Percentiles rank a stretch among this genome's conserved stretches.
These are phyloP conservation scores for Lomographa bimaculata DNA, from an alignment of 2,888 invertebrate genomes.

Conservation along the genomic window DNA sequence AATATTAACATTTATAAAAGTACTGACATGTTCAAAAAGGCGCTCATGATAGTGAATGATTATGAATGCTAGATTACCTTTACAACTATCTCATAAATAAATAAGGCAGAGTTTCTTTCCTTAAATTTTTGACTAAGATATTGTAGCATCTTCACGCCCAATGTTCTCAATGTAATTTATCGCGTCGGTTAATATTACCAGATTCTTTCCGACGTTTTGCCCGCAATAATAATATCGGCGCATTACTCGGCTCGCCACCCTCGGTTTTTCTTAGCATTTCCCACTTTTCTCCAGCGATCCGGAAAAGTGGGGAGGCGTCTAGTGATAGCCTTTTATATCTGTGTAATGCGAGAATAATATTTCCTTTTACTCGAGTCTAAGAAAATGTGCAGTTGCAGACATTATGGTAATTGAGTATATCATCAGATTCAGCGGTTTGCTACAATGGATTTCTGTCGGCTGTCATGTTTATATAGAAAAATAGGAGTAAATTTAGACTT, in stretches of 20 bases:
- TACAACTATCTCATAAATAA: too few relatives aligned
- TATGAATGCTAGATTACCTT: too few relatives aligned
- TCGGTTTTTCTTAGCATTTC: slow-evolving; percentile 48
- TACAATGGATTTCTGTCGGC: too few relatives aligned
- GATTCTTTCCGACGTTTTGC: slow-evolving; percentile 62
- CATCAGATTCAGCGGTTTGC: too few relatives aligned
- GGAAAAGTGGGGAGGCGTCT: slow-evolving; percentile 58
- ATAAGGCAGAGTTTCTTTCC: too few relatives aligned
- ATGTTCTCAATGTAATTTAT: slow-evolving; percentile 43
- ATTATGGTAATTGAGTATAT: slow-evolving; percentile 9
- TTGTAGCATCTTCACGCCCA: slow-evolving; percentile 1
- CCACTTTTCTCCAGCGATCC: slow-evolving; percentile 44
- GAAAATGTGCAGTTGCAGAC: slow-evolving; percentile 29
- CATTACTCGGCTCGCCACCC: slow-evolving; percentile 65
- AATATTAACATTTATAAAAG: too few relatives aligned
- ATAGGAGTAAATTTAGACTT: too few relatives aligned
- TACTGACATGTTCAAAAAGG: too few relatives aligned
- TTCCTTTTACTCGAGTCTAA: slow-evolving; percentile 42
- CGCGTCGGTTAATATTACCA: slow-evolving; percentile 43
- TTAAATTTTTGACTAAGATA: too few relatives aligned
- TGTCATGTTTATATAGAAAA: too few relatives aligned
- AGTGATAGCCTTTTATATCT: slow-evolving; percentile 59
- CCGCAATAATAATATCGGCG: slow-evolving; percentile 62
- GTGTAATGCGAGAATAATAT: slow-evolving; percentile 61
- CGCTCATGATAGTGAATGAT: too few relatives aligned